Base-by-base conservation (phyloP, 2,888 invertebrate genomes). In the Aplocera efformata region DNA sequence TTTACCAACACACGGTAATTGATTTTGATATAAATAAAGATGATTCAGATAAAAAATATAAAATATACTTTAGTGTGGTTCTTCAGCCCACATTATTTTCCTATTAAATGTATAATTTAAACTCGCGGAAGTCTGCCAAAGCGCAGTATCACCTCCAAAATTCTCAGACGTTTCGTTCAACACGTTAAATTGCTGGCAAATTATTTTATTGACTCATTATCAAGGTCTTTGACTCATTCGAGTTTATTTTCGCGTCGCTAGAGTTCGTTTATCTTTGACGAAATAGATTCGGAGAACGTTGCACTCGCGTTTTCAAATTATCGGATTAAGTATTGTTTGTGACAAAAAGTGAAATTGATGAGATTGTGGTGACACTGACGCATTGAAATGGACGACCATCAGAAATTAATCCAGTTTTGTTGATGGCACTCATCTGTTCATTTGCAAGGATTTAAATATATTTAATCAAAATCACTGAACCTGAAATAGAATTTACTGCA, bases 201-300 rank as follows among this genome's bases (percentile, higher is more conserved):
- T 74, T 65, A 67, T 67, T 70, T 75, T 70, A 74, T 77, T 70
- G 63, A 60, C 65, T 72, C 74, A 77, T 61, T 75, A 82, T 83
- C 83, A 84, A 85, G 84, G 83, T 81, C 79, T 74, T 78, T 81
- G 77, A 80, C 82, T 71, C 72, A 72, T 65, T 66, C 54, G 54
- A 58, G 69, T 74, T 73, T 74, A 74, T 80, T 80, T 80, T 67
- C 55, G 67, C 63, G 61, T 55, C 57, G 48, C 63, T 69, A 70
- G 65, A 72, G 72, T 72, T 72, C 66, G 64, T 75, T 75, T 74
- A 67, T 76, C 67, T 58, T 63, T 66, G 67, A 70, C 69, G 60
- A 71, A 72, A 73, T 64, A 67, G 57, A 59, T 60, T 60, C 48
- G 27, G 53, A 49, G 64, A 57, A 60, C 66, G 39, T 69, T 67